These are phyloP conservation scores for Agrilus cyanescens DNA, from an alignment of 2,888 invertebrate species.

Conservation along the genomic window DNA sequence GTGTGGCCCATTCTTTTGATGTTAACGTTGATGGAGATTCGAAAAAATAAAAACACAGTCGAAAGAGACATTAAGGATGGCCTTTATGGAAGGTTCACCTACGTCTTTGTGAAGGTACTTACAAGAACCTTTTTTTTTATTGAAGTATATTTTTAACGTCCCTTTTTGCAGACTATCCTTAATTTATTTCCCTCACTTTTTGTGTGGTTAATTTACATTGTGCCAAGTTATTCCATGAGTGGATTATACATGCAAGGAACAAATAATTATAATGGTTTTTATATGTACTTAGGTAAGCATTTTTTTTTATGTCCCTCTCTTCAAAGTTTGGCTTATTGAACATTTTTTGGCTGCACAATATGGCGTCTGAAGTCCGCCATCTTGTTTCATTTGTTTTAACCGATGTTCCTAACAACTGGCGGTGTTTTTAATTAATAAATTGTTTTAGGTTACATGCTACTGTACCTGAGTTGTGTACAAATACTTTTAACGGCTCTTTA, in stretches of 20 bases:
- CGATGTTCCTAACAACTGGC: too few species aligned
- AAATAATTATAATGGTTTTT: constrained; percentile 55
- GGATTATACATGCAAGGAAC: constrained; percentile 63
- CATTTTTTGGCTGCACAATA: too few species aligned
- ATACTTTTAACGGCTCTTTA: constrained; percentile 55
- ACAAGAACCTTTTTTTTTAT: background rate
- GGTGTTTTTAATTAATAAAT: constrained; percentile 12
- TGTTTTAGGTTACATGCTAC: constrained; percentile 53
- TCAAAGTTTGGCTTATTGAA: too few species aligned
- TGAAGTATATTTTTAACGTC: constrained; percentile 1
- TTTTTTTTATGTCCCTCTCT: too few species aligned
- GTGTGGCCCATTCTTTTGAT: constrained; percentile 68
- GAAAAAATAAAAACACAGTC: constrained; percentile 48
- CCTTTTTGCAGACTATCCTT: constrained; percentile 53
- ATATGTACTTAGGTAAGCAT: constrained; percentile 59
- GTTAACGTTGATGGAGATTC: constrained; percentile 45
- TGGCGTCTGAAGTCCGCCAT: too few species aligned
- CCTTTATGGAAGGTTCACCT: constrained; percentile 67
- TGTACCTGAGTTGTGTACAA: constrained; percentile 58
- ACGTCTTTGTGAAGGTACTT: constrained; percentile 67
- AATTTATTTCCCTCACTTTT: constrained; percentile 67
- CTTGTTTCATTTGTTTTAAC: constrained; percentile 1
- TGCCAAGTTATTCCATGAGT: constrained; percentile 83
- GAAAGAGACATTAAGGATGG: constrained; percentile 71
- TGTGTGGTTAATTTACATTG: constrained; percentile 72